Conservation (phyloP, 2,888 invertebrate species). For the Chesias legatella region DNA sequence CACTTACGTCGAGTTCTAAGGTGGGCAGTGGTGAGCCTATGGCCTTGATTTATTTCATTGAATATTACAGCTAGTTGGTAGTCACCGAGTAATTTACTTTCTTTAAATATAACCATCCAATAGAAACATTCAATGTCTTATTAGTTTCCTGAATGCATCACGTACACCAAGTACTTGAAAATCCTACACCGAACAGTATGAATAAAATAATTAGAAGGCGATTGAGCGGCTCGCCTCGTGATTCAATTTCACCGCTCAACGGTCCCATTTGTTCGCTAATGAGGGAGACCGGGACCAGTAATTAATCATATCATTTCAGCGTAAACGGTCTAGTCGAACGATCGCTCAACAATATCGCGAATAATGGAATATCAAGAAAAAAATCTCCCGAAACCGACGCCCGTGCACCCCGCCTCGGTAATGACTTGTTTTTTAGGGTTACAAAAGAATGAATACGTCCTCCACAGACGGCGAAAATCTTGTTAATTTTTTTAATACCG, state of each 20-base stretch:
- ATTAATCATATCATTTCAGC: constrained; percentile 79
- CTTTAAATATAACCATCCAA: too few species aligned
- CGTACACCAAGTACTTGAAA: constrained; percentile 3
- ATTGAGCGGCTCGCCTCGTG: constrained; percentile 59
- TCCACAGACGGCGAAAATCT: constrained; percentile 67
- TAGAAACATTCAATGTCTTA: too few species aligned
- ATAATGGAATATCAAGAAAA: constrained; percentile 73
- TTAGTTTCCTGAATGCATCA: too few species aligned
- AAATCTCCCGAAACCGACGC: constrained; percentile 65
- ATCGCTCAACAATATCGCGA: constrained; percentile 50
- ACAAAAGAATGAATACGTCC: constrained; percentile 76
- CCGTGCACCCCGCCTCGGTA: constrained; percentile 73
- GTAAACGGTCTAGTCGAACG: constrained; percentile 63
- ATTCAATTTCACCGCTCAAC: constrained; percentile 77
- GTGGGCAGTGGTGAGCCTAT: too few species aligned
- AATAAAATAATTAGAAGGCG: constrained; percentile 70
- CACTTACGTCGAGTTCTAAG: too few species aligned
- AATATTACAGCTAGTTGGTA: too few species aligned
- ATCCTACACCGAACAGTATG: constrained; percentile 42
- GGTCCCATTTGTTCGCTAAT: constrained; percentile 75
- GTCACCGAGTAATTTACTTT: too few species aligned
- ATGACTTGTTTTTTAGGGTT: constrained; percentile 80
- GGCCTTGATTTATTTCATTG: too few species aligned
- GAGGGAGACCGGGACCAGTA: constrained; percentile 69
- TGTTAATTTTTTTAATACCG: constrained; percentile 70